Conservation (phyloP, 64 coral and sea anemone genomes). For the Stichodactyla mertensii region DNA sequence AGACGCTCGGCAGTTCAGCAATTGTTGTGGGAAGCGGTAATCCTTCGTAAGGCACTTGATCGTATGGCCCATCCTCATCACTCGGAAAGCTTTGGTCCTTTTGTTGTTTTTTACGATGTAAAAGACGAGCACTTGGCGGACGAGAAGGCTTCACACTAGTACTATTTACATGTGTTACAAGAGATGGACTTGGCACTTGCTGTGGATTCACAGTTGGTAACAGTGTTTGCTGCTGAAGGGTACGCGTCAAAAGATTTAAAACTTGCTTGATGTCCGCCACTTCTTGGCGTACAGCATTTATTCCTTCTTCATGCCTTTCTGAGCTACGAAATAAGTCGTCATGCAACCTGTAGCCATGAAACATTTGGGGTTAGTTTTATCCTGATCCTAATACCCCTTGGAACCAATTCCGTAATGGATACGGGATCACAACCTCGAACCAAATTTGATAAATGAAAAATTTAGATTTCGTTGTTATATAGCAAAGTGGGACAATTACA, state of each 20-base stretch:
- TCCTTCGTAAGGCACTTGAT: conserved; percentile 51
- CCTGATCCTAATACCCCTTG: too few relatives aligned
- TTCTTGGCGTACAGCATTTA: not conserved
- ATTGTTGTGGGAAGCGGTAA: conserved; percentile 26
- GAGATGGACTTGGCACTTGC: not conserved
- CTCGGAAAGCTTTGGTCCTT: conserved; percentile 25
- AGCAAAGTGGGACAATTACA: not conserved
- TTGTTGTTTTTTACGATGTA: conserved; percentile 55
- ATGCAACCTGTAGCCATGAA: not conserved
- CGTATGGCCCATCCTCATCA: conserved; percentile 37
- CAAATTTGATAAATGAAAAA: not conserved
- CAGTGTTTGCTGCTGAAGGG: not conserved
- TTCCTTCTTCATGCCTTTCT: not conserved
- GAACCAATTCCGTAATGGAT: too few relatives aligned
- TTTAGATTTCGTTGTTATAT: not conserved
- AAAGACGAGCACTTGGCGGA: not conserved
- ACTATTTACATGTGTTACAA: conserved; percentile 23
- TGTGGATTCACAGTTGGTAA: not conserved
- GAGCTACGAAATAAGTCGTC: not conserved
- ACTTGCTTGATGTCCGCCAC: not conserved
- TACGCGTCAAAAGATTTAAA: not conserved
- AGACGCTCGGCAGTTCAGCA: conserved; percentile 38
- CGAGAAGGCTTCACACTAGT: not conserved
- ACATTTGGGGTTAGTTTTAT: too few relatives aligned
- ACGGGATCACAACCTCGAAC: too few relatives aligned